Evolutionary conservation across 2,888 invertebrate genomes (phyloP).

Genomic region (Clanis bilineata): DNA sequence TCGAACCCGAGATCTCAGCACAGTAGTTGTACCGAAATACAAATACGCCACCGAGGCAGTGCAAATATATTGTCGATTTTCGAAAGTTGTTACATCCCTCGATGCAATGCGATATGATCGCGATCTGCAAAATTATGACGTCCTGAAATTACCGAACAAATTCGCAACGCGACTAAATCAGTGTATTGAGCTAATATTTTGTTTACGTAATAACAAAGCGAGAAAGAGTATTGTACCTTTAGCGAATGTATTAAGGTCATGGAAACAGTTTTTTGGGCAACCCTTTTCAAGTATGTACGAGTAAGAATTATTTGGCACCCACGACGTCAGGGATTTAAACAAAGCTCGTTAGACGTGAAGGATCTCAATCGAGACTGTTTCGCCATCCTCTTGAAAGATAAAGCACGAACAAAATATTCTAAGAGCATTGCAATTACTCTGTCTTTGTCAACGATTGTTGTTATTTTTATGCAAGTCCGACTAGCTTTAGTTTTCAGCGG

Average conservation of each 20-base stretch:
- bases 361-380: slow-evolving; percentile 4
- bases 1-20: too few relatives aligned
- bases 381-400: slow-evolving; percentile 3
- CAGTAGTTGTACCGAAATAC: too few relatives aligned
- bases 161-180: too few relatives aligned
- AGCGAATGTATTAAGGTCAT: neutral
- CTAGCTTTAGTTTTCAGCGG: slow-evolving; percentile 6
- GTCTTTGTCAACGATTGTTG: slow-evolving; percentile 9
- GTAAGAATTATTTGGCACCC: neutral
- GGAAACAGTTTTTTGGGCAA: neutral
- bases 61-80: too few relatives aligned
- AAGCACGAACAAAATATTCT: slow-evolving; percentile 9
- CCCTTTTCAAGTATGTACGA: neutral
- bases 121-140: too few relatives aligned
- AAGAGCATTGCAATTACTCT: slow-evolving; percentile 11
- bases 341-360: slow-evolving; percentile 8
- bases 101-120: too few relatives aligned
- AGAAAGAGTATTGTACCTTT: neutral
- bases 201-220: too few relatives aligned
- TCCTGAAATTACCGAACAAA: too few relatives aligned
- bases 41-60: too few relatives aligned
- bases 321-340: neutral
- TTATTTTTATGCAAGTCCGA: slow-evolving; percentile 8
- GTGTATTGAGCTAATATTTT: too few relatives aligned
- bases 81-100: too few relatives aligned